Percentiles rank a stretch among this genome's conserved stretches.
Evolutionary conservation across 2,797 vertebrate species (phyloP).

Genomic region (Poecilia velifera): DNA sequence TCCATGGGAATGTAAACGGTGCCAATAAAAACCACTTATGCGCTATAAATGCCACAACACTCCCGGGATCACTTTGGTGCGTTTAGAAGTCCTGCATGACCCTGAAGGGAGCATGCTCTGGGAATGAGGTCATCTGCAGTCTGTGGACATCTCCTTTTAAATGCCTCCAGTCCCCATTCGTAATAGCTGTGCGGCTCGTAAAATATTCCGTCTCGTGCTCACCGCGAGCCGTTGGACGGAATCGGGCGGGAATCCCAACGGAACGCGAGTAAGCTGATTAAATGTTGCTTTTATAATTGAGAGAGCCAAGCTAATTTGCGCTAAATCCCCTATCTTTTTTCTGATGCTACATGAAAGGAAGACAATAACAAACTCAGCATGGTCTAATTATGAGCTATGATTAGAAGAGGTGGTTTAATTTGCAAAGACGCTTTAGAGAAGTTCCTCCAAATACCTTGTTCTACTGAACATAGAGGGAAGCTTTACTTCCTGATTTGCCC

Average conservation of each 20-base stretch:
- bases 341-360: conserved; percentile 37
- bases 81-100: conserved; percentile 18
- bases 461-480: not conserved
- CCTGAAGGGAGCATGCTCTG: conserved; percentile 7
- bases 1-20: not conserved
- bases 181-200: not conserved
- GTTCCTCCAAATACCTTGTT: conserved; percentile 4
- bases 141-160: conserved; percentile 5
- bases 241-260: conserved; percentile 56
- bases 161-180: conserved; percentile 20
- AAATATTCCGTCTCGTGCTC: conserved; percentile 25
- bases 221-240: conserved; percentile 44
- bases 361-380: conserved; percentile 46
- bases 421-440: conserved; percentile 22
- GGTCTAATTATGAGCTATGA: conserved; percentile 57
- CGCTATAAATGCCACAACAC: conserved; percentile 2
- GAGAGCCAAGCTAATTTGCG: conserved; percentile 49
- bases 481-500: not conserved
- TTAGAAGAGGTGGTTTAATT: conserved; percentile 26
- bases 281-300: conserved; percentile 63
- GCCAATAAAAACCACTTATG: not conserved
- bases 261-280: conserved; percentile 66
- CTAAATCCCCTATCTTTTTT: conserved; percentile 57
- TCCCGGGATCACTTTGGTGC: conserved; percentile 7
- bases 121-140: conserved; percentile 12